Evolutionary conservation across 1,140 invertebrate genomes (phyloP), one percentile per base, ranked within the genome.

Genomic region (Drosophila baimaii): DNA sequence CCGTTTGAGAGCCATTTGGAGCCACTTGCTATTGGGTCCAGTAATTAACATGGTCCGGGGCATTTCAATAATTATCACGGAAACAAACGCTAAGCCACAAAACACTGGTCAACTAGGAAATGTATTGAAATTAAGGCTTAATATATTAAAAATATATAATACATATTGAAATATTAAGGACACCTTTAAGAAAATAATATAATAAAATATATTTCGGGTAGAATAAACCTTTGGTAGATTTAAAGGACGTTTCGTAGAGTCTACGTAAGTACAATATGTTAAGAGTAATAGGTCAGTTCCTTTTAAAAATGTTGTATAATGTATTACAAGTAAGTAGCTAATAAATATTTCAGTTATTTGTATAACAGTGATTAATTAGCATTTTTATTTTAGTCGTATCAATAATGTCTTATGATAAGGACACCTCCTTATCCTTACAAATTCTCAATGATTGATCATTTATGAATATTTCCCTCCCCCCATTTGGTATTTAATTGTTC

Each of bases 1-100:
- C 65, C 65, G 65, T 27, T 68, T 49, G 23, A 64, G 31, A 65
- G 43, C 25, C 25, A 83, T 70, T 81, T 44, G 17, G 25, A 35
- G 41, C 25, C 43, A 66, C 57, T 66, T 41, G 59, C 44, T 66
- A 65, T 29, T 41, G 65, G 65, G 44, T 65, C 61, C 61, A 65
- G 44, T 27, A 65, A 64, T 65, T 47, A 65, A 65, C 17, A 41
- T 12, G 27, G 25, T n/a, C 19, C 39, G 21, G 9, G 13, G 33
- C 12, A 49, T 65, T 65, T 35, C 29, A 35, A 19, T 37, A 35
- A 19, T 27, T 23, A 39, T 19, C 19, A 47, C 39, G 17, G 33
- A 19, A 23, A 58, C 19, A 58, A 39, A 29, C 8, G 7, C 10
- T 1, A 25, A 27, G 15, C 0, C 3, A 25, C n/a, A 10, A n/a